Evolutionary conservation across 2,888 invertebrate species (phyloP), one percentile per base, ranked within the genome.

Genomic region (Cantharis rustica): DNA sequence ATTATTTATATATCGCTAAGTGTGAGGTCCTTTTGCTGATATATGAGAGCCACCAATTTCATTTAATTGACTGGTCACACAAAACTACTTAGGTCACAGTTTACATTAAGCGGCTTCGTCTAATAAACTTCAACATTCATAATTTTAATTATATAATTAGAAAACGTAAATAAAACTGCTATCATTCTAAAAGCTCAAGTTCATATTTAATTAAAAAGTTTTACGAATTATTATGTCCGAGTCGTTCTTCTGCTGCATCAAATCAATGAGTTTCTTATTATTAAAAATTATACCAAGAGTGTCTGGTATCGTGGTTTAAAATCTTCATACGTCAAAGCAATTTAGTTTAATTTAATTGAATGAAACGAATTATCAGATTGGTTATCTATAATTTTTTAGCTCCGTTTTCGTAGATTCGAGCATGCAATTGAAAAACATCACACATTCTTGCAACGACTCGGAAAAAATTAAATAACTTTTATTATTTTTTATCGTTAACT

Each of bases 61-160:
- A 84, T 86, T 86, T 86, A 86, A 86, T 86, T 86, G 87, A 87
- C 86, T 86, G 85, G 84, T 86, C 86, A 86, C 85, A 84, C 82
- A 79, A 80, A 84, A 86, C 83, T 82, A 81, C 81, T 78, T 80
- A 80, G 83, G 83, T 83, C 84, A 83, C 81, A 80, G 84, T 84
- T 84, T 84, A 80, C 80, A 80, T 81, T 81, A 69, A 77, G 75
- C 75, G 77, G 74, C 72, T 75, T 75, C n/a, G 31, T 69, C 69
- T 66, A 66, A 66, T 66, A 17, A 66, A 20, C 64, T 47, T 47
- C 47, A 47, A 47, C 47, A n/a, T 47, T 47, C 47, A 47, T 47
- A 47, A 47, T 47, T 47, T 47, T 47, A 47, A 47, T 47, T 47
- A 47, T 47, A n/a, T 47, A 47, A 47, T 47, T 47, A 47, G 47